A percentile compares a stretch with the other conserved stretches of the same genome.
Conservation (phyloP, 2,113 vertebrate species). For the Podocnemis expansa region DNA sequence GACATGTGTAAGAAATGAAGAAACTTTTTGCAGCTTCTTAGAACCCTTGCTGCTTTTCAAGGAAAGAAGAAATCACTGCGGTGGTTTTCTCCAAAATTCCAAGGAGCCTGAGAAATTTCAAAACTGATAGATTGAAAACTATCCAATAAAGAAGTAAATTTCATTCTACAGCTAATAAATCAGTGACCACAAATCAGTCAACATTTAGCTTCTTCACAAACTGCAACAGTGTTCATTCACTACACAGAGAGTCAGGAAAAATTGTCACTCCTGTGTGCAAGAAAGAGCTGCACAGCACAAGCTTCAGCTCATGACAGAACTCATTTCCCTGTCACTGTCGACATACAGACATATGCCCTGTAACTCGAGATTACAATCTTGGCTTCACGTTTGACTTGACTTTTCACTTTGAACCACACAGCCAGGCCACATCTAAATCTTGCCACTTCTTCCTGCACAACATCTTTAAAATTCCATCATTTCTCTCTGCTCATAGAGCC, state of each 20-base stretch:
- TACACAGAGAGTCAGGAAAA: background rate
- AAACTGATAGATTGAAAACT: background rate
- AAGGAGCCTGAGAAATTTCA: background rate
- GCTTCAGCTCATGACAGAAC: slow-evolving; percentile 12
- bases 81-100: background rate
- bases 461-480: background rate
- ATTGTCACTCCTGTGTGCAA: background rate
- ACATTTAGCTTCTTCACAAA: background rate
- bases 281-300: slow-evolving; percentile 16
- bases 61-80: background rate
- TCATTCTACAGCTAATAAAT: background rate
- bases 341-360: background rate
- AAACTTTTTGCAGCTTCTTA: background rate
- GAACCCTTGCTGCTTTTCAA: background rate
- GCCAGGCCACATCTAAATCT: background rate
- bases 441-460: background rate
- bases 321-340: slow-evolving; percentile 8
- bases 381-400: accelerated
- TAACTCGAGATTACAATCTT: slow-evolving; percentile 9
- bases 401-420: background rate
- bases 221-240: background rate
- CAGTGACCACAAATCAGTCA: background rate
- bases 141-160: background rate
- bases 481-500: background rate
- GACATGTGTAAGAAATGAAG: background rate